Evolutionary conservation across 2,797 vertebrate species (phyloP).

Genomic region (Remorina albescens): DNA sequence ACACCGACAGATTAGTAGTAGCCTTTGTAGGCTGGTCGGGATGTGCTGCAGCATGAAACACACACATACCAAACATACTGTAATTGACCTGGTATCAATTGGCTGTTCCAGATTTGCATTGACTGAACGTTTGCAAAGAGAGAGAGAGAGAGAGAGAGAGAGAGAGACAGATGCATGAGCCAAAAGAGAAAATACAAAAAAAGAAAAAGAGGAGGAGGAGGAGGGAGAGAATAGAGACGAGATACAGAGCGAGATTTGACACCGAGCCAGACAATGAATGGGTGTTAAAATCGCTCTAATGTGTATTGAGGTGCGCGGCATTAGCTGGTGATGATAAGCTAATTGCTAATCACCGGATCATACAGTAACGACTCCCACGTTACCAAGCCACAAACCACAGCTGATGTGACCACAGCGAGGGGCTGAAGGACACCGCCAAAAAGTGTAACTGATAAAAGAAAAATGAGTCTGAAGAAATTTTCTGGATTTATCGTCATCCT

Average conservation of each 20-base stretch:
- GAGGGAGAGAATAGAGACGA: conserved; percentile 43
- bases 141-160: conserved; percentile 31
- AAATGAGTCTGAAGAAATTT: not conserved
- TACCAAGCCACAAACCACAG: conserved; percentile 62
- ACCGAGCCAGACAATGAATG: conserved; percentile 75
- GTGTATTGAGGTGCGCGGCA: conserved; percentile 78
- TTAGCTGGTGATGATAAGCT: conserved; percentile 76
- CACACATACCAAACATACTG: conserved; percentile 57
- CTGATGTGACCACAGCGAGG: conserved; percentile 7
- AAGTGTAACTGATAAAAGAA: conserved; percentile 6
- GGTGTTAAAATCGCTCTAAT: conserved; percentile 81
- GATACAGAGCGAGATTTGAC: conserved; percentile 63
- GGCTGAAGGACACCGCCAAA: not conserved
- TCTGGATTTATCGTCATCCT: conserved; percentile 17
- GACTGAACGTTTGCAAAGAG: conserved; percentile 64
- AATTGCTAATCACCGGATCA: conserved; percentile 79
- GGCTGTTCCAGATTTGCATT: conserved; percentile 80
- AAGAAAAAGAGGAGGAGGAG: conserved; percentile 20
- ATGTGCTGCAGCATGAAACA: conserved; percentile 49
- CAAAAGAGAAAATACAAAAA: conserved; percentile 45
- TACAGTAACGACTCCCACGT: conserved; percentile 67
- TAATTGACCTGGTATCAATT: conserved; percentile 83
- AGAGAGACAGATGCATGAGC: conserved; percentile 45
- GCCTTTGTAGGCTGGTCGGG: conserved; percentile 63
- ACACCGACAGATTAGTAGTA: conserved; percentile 74